A percentile compares a stretch with the other conserved stretches of the same genome.
Conservation (phyloP, 2,888 invertebrate genomes). For the Thereva unica region DNA sequence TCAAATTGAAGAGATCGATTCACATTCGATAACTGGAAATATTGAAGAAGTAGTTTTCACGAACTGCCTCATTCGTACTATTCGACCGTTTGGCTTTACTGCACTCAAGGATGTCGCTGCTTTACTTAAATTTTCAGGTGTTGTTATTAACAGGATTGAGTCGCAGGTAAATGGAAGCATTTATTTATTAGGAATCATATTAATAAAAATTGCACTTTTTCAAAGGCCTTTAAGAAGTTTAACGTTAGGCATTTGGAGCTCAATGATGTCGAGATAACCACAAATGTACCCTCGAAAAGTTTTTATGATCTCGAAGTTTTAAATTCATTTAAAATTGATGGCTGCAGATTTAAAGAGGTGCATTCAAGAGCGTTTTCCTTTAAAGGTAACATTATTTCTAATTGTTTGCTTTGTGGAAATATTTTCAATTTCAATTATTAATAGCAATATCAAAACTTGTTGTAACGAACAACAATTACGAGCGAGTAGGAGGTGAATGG, state of each 20-base stretch:
- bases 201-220: conserved; percentile 18
- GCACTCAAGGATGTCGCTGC: conserved; percentile 68
- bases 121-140: conserved; percentile 67
- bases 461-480: conserved; percentile 52
- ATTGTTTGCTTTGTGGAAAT: neutral
- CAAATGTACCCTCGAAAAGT: conserved; percentile 68
- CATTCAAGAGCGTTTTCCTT: conserved; percentile 71
- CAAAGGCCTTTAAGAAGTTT: conserved; percentile 77
- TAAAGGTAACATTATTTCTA: conserved; percentile 47
- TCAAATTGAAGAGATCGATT: conserved; percentile 61
- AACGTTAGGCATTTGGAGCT: conserved; percentile 68
- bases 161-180: conserved; percentile 49
- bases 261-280: conserved; percentile 64
- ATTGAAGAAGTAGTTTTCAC: conserved; percentile 70
- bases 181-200: conserved; percentile 45
- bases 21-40: conserved; percentile 71
- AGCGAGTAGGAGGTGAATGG: conserved; percentile 54
- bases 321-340: conserved; percentile 68
- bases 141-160: conserved; percentile 65
- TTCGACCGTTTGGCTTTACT: conserved; percentile 75
- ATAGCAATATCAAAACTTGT: conserved; percentile 51
- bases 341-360: conserved; percentile 67
- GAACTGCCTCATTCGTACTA: conserved; percentile 64
- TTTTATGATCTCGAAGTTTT: conserved; percentile 75
- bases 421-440: neutral